phyloP scores from a whole-genome alignment of 2,888 invertebrate species.

The Epinotia bilunana region DNA sequence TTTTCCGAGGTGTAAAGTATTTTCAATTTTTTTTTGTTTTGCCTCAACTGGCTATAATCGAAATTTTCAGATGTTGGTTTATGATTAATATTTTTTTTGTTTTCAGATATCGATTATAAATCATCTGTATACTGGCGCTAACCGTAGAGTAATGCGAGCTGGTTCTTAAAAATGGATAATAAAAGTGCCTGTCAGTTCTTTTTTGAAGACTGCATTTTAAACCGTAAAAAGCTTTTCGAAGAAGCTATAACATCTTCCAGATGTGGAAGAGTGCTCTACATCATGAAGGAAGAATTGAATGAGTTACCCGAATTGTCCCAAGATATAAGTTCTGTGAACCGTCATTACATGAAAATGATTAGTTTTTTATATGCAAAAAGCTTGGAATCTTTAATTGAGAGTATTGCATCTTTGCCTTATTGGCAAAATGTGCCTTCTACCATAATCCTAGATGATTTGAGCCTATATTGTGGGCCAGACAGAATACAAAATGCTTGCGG shows the following conservation, averaged over 20 bases:
- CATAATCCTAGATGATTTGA: conserved; percentile 73
- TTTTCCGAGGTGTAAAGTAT: no score
- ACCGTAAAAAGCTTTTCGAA: conserved; percentile 71
- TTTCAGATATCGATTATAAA: no score
- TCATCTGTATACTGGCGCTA: no score
- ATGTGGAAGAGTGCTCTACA: conserved; percentile 74
- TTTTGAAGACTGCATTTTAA: conserved; percentile 59
- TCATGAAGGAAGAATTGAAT: conserved; percentile 68
- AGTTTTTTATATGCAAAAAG: conserved; percentile 73
- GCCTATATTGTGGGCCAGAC: conserved; percentile 62
- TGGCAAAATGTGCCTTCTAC: conserved; percentile 74
- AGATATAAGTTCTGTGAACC: conserved; percentile 64
- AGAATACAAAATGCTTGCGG: conserved; percentile 71
- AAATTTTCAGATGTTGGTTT: no score
- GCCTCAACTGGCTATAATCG: no score
- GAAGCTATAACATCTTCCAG: conserved; percentile 65
- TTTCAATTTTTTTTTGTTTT: no score
- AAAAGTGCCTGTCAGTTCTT: conserved; percentile 25
- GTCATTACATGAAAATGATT: conserved; percentile 77
- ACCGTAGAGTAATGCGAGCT: not conserved
- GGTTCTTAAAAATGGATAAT: conserved; percentile 12
- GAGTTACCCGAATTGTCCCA: conserved; percentile 75
- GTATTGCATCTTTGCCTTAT: conserved; percentile 65
- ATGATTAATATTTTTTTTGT: no score
- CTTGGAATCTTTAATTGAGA: conserved; percentile 68